phyloP scores from a whole-genome alignment of 1,140 invertebrate genomes.

The Caenorhabditis latens region DNA sequence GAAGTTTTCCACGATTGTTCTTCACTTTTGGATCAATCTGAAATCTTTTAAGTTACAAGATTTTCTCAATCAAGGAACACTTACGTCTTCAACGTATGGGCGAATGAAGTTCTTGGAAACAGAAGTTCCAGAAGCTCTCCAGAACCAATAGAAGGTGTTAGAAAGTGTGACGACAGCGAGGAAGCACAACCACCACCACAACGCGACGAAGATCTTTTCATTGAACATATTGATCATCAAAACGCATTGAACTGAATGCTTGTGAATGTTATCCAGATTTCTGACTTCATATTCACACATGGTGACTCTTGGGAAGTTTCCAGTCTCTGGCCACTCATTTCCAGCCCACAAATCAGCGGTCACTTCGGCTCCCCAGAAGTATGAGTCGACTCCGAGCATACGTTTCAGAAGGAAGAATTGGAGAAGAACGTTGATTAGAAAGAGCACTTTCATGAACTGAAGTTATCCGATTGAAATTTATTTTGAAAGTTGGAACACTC shows the following conservation, averaged over 20 bases:
- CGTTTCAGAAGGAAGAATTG: constrained; percentile 76
- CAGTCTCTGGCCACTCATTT: constrained; percentile 76
- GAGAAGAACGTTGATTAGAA: constrained; percentile 72
- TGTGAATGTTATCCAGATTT: constrained; percentile 71
- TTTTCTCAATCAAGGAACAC: not conserved
- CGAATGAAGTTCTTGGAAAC: constrained; percentile 67
- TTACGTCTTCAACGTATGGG: constrained; percentile 70
- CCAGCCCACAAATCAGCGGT: constrained; percentile 69
- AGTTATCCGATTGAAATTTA: constrained; percentile 17
- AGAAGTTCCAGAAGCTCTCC: constrained; percentile 56
- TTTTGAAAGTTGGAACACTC: not conserved
- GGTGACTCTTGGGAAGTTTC: constrained; percentile 73
- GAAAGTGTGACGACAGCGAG: constrained; percentile 65
- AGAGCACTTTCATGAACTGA: constrained; percentile 72
- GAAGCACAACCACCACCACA: constrained; percentile 75
- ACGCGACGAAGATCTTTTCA: constrained; percentile 76
- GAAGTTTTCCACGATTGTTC: constrained; percentile 67
- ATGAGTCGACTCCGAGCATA: constrained; percentile 71
- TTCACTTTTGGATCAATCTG: constrained; percentile 72
- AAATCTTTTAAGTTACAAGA: constrained; percentile 7
- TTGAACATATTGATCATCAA: constrained; percentile 77
- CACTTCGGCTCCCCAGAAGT: constrained; percentile 74
- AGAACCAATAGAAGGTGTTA: constrained; percentile 69
- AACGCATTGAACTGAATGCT: constrained; percentile 74
- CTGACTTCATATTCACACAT: constrained; percentile 58